Percentiles rank a stretch among this genome's conserved stretches.
phyloP scores from a whole-genome alignment of 2,797 vertebrate species.

The Huso huso region DNA sequence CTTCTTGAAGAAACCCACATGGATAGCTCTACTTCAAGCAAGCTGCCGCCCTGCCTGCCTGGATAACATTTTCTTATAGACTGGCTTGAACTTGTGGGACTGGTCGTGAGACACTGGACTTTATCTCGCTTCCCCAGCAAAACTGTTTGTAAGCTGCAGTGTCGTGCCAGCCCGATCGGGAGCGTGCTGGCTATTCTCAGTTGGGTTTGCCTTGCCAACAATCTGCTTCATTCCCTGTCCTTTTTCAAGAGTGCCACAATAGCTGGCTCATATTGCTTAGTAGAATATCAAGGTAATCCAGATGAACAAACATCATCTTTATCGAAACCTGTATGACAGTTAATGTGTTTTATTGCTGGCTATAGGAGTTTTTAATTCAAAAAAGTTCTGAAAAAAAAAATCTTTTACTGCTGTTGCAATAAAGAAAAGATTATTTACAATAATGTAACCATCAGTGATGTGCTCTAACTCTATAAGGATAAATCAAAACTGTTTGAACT shows the following conservation, averaged over 20 bases:
- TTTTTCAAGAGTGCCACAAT: not conserved
- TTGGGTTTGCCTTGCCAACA: not conserved
- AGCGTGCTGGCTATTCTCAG: not conserved
- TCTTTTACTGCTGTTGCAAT: too few species aligned
- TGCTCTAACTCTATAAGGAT: too few species aligned
- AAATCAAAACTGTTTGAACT: too few species aligned
- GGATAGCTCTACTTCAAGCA: too few species aligned
- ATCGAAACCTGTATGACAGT: slow-evolving; percentile 7
- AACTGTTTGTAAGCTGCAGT: not conserved
- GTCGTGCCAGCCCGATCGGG: not conserved
- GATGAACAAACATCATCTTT: not conserved
- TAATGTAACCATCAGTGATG: too few species aligned
- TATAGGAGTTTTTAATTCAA: too few species aligned
- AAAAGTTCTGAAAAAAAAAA: too few species aligned
- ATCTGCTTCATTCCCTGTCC: not conserved
- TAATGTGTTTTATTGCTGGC: not conserved
- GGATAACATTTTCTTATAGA: not conserved
- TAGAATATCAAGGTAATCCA: slow-evolving; percentile 10
- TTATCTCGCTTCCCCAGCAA: not conserved
- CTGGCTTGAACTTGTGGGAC: slow-evolving; percentile 21
- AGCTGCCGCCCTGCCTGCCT: not conserved
- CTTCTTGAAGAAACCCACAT: too few species aligned
- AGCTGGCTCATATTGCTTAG: not conserved
- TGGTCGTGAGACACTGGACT: slow-evolving; percentile 20
- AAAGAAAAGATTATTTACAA: too few species aligned